Evolutionary conservation across 2,797 vertebrate genomes (phyloP), one percentile per base, ranked within the genome.

Genomic region (Mormyrus hasselquistii): DNA sequence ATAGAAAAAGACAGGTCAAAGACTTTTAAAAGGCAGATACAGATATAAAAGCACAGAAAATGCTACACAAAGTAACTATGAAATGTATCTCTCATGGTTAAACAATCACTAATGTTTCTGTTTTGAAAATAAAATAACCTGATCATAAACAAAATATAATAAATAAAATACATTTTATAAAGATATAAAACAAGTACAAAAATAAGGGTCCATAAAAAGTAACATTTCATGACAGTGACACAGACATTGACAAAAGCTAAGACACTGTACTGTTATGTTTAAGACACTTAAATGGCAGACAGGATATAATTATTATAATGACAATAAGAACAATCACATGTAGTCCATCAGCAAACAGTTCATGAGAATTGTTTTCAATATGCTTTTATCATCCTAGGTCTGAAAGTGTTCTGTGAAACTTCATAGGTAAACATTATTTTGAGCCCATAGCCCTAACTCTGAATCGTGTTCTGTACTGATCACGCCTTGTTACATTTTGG

Each of bases 1-100:
- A 88, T 89, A 89, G 83, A 91, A 90, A 89, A 90, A 87, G 87
- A 83, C 55, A 89, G 29, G 82, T 82, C 29, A 82, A 88, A 65
- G 65, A 87, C 90, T 89, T 29, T 50, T 41, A 69, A 90, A 85
- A 73, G 88, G 84, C 22, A 84, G 88, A 86, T 87, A 85, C 79
- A 90, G 44, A 88, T 29, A 69, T 50, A 73, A 83, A 88, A 73
- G 50, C 88, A 73, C 34, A 86, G 59, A 50, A 10, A 79, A 62
- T 12, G 50, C 50, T 83, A 84, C 88, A 50, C 86, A 90, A 88
- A 38, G 12, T 87, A 82, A 89, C 47, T 50, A 89, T 41, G 50
- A 73, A 88, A 76, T 73, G 59, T 22, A 62, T 49, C 25, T 52
- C 5, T 52, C 8, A 14, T 87, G 89, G 14, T 38, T 44, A 57